Percentiles rank a stretch among this genome's conserved stretches.
Conservation (phyloP, 2,797 vertebrate species). For the Liparis tanakae region DNA sequence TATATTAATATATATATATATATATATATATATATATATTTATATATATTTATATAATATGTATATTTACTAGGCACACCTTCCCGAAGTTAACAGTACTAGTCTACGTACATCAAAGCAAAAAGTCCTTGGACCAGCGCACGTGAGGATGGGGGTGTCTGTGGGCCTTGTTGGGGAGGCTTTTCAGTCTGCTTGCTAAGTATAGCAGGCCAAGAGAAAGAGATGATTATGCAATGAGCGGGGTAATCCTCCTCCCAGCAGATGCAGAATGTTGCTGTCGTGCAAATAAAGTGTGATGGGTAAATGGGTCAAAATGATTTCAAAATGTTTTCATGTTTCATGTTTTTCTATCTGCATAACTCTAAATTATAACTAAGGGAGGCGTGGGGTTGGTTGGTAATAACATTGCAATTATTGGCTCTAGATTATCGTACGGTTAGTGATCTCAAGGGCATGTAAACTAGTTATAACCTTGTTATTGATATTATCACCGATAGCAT, state of each 20-base stretch:
- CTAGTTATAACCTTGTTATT: conserved; percentile 47
- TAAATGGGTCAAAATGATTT: conserved; percentile 60
- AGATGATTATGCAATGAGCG: conserved; percentile 71
- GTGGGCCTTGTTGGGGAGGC: conserved; percentile 58
- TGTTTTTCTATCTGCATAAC: conserved; percentile 25
- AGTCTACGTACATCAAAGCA: conserved; percentile 73
- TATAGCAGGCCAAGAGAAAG: conserved; percentile 67
- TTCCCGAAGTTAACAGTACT: conserved; percentile 65
- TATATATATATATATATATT: not conserved
- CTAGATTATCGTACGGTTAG: conserved; percentile 28
- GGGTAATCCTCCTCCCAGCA: conserved; percentile 58
- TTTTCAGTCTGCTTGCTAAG: conserved; percentile 67
- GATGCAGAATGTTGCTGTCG: conserved; percentile 64
- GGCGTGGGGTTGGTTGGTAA: conserved; percentile 32
- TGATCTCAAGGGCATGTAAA: conserved; percentile 41
- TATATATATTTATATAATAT: too few relatives aligned
- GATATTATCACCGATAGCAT: conserved; percentile 37
- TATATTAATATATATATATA: too few relatives aligned
- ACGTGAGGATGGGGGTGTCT: conserved; percentile 57
- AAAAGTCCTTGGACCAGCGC: conserved; percentile 64
- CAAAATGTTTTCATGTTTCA: too few relatives aligned
- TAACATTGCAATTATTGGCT: conserved; percentile 36
- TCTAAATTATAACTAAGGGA: conserved; percentile 32
- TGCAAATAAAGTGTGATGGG: conserved; percentile 63
- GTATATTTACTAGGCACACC: conserved; percentile 66